Conservation (phyloP, 2,888 invertebrate species). For the Anodontia alba region DNA sequence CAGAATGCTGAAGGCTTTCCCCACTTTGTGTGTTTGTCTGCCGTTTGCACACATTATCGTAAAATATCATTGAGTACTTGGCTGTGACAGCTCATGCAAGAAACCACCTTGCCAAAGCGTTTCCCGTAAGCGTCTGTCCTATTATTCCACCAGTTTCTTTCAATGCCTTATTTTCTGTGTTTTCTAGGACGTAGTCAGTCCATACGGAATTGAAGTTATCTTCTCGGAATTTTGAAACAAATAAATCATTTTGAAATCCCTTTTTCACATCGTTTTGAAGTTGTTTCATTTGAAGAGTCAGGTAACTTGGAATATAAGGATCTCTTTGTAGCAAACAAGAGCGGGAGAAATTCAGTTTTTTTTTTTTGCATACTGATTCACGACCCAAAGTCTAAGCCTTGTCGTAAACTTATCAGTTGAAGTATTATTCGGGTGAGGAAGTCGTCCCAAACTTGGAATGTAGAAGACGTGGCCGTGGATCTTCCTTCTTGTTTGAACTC, state of each 20-base stretch:
- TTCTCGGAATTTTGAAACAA: constrained; percentile 16
- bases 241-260: constrained; percentile 21
- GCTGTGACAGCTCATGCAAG: constrained; percentile 24
- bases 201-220: constrained; percentile 36
- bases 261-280: constrained; percentile 22
- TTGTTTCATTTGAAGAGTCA: constrained; percentile 29
- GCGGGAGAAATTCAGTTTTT: constrained; percentile 11
- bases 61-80: constrained; percentile 11
- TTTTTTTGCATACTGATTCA: constrained; percentile 26
- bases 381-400: not conserved
- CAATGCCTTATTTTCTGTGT: constrained; percentile 31
- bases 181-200: constrained; percentile 33
- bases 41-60: no score
- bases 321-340: constrained; percentile 31
- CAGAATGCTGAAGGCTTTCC: no score
- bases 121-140: constrained; percentile 21
- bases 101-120: constrained; percentile 36
- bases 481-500: constrained; percentile 9
- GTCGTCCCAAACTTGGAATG: constrained; percentile 20
- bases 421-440: not conserved
- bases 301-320: constrained; percentile 26
- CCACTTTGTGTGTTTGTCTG: no score
- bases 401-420: not conserved
- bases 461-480: not conserved
- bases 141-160: constrained; percentile 28